Percentiles rank a stretch among this genome's conserved stretches.
phyloP scores from a whole-genome alignment of 2,113 vertebrate species.

The Prinia subflava region DNA sequence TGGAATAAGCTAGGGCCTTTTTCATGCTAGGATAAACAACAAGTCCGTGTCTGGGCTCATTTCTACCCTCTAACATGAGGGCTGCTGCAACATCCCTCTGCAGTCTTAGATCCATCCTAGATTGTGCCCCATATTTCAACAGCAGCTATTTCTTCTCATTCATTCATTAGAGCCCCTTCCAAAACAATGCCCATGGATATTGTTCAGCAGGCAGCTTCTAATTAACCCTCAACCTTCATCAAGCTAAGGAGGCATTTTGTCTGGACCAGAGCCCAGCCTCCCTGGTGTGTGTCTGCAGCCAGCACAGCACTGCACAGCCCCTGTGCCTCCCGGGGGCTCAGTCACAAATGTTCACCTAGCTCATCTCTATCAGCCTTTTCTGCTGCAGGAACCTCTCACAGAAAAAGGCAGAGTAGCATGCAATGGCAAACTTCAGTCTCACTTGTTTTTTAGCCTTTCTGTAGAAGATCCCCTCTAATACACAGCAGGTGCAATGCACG shows the following conservation, averaged over 20 bases:
- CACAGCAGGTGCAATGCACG: not conserved
- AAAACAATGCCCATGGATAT: not conserved
- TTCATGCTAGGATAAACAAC: not conserved
- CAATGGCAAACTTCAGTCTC: not conserved
- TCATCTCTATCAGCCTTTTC: not conserved
- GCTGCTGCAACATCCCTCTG: not conserved
- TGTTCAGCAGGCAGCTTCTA: not conserved
- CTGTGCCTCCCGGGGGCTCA: not conserved
- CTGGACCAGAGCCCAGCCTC: not conserved
- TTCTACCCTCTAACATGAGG: not conserved
- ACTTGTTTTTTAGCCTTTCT: not conserved
- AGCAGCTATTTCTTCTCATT: not conserved
- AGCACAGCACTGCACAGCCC: not conserved
- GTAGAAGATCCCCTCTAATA: not conserved
- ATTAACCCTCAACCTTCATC: not conserved
- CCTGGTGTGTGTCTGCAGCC: not conserved
- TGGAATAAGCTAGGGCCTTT: not conserved
- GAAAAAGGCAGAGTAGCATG: not conserved
- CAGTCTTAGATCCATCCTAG: not conserved
- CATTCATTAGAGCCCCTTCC: not conserved
- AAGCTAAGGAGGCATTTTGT: not conserved
- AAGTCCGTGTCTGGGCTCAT: not conserved
- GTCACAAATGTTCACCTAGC: not conserved
- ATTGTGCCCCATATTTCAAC: not conserved
- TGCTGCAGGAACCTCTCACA: not conserved